phyloP scores from a whole-genome alignment of 2,797 vertebrate species.

The Bradypodion pumilum region DNA sequence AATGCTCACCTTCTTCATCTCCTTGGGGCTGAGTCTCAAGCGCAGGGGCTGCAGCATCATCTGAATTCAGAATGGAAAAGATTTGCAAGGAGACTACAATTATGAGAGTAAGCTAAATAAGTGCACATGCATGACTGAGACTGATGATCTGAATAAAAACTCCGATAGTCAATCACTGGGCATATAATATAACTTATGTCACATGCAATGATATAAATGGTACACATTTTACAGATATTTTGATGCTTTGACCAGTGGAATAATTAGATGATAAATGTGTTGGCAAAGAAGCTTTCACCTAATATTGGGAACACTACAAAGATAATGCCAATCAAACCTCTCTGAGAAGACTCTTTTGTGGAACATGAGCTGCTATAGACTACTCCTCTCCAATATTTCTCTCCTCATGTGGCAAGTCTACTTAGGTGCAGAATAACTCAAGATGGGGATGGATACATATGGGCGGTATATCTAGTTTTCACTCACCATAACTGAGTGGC shows the following conservation, averaged over 20 bases:
- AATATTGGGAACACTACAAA: background rate
- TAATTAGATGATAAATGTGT: background rate
- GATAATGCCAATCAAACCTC: background rate
- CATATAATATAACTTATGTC: background rate
- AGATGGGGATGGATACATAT: background rate
- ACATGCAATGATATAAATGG: background rate
- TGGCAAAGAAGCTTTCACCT: background rate
- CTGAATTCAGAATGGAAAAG: constrained; percentile 99
- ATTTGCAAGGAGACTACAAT: constrained; percentile 99
- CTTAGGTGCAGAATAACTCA: background rate
- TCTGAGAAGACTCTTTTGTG: background rate
- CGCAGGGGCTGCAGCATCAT: constrained; percentile 86
- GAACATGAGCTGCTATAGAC: background rate
- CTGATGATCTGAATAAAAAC: constrained; percentile 83
- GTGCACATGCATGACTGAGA: constrained; percentile 71
- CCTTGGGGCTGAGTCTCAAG: constrained; percentile 87
- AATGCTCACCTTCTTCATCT: constrained; percentile 92
- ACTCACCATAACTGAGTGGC: background rate
- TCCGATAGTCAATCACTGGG: constrained; percentile 61
- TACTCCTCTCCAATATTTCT: background rate
- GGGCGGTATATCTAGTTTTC: background rate
- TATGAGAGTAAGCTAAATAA: constrained; percentile 88
- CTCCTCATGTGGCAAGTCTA: background rate
- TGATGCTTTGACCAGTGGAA: background rate
- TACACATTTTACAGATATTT: background rate